Percentiles rank a stretch among this genome's conserved stretches.
Conservation (phyloP, 1,140 invertebrate genomes). For the Achroia grisella region DNA sequence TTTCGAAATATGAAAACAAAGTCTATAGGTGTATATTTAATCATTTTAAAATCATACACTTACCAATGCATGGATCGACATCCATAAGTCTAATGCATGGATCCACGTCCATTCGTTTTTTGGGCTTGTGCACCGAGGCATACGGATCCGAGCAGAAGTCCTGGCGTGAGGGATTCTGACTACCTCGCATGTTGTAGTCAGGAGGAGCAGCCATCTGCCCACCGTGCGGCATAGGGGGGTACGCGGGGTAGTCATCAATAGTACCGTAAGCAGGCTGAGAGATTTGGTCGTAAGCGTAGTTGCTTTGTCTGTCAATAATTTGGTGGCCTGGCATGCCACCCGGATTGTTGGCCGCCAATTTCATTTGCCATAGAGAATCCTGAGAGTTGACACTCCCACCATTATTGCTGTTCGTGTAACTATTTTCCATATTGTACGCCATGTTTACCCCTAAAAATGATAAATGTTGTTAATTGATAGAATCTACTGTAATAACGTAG, state of each 20-base stretch:
- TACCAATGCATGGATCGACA: slow-evolving; percentile 80
- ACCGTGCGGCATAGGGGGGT: slow-evolving; percentile 82
- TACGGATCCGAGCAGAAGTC: slow-evolving; percentile 91
- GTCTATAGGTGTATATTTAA: no score
- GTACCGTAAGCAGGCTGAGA: slow-evolving; percentile 86
- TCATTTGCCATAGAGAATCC: slow-evolving; percentile 96
- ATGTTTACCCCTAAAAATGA: slow-evolving; percentile 80
- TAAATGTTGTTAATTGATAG: neutral
- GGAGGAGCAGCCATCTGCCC: slow-evolving; percentile 68
- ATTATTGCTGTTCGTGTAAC: slow-evolving; percentile 93
- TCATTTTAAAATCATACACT: slow-evolving; percentile 30
- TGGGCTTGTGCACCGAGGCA: slow-evolving; percentile 89
- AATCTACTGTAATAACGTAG: no score
- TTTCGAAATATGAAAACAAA: no score
- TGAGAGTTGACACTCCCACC: slow-evolving; percentile 95
- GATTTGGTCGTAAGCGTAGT: slow-evolving; percentile 84
- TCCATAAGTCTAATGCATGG: no score
- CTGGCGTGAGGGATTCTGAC: slow-evolving; percentile 86
- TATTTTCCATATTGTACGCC: slow-evolving; percentile 81
- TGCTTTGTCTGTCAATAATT: slow-evolving; percentile 77
- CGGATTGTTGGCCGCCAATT: slow-evolving; percentile 82
- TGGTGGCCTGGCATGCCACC: slow-evolving; percentile 67
- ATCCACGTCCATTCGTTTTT: slow-evolving; percentile 80
- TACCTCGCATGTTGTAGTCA: slow-evolving; percentile 82
- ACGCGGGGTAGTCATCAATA: slow-evolving; percentile 89